These are phyloP conservation scores for Drosophila littoralis DNA, from an alignment of 1,140 invertebrate species.

Conservation along the genomic window DNA sequence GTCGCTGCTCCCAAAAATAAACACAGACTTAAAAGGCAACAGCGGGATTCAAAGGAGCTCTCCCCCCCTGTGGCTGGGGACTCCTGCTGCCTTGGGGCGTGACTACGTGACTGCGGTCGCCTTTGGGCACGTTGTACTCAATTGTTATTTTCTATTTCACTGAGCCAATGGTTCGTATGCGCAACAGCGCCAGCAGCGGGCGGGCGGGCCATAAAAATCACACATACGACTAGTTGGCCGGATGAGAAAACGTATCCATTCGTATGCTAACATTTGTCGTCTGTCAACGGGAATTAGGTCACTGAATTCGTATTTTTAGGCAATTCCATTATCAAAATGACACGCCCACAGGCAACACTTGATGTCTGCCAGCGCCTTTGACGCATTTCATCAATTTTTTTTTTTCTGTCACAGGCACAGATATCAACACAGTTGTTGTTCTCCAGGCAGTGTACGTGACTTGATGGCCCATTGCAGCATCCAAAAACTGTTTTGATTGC, in stretches of 20 bases:
- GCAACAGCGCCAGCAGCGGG: conserved; percentile 59
- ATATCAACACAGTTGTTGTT: too few species aligned
- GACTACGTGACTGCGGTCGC: conserved; percentile 65
- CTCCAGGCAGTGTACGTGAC: background rate
- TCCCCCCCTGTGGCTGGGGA: background rate
- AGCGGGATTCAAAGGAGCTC: background rate
- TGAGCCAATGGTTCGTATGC: conserved; percentile 52
- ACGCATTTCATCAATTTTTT: conserved; percentile 8
- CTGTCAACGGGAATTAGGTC: conserved; percentile 74
- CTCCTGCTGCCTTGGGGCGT: background rate
- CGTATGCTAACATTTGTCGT: conserved; percentile 67
- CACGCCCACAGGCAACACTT: conserved; percentile 28
- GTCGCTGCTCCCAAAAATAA: conserved; percentile 16
- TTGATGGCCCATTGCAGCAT: conserved; percentile 1
- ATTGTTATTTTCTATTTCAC: conserved; percentile 71
- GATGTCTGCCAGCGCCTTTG: background rate
- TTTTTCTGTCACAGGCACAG: too few species aligned
- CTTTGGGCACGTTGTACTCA: conserved; percentile 33
- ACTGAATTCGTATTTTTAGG: conserved; percentile 74
- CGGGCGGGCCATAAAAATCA: conserved; percentile 59
- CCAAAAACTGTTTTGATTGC: conserved; percentile 38
- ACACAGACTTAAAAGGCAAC: conserved; percentile 29
- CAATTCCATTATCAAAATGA: conserved; percentile 10
- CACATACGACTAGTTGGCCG: conserved; percentile 57
- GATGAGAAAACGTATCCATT: conserved; percentile 25